These are phyloP conservation scores for Drosophila heteroneura DNA, from an alignment of 2,888 invertebrate species.

Conservation along the genomic window DNA sequence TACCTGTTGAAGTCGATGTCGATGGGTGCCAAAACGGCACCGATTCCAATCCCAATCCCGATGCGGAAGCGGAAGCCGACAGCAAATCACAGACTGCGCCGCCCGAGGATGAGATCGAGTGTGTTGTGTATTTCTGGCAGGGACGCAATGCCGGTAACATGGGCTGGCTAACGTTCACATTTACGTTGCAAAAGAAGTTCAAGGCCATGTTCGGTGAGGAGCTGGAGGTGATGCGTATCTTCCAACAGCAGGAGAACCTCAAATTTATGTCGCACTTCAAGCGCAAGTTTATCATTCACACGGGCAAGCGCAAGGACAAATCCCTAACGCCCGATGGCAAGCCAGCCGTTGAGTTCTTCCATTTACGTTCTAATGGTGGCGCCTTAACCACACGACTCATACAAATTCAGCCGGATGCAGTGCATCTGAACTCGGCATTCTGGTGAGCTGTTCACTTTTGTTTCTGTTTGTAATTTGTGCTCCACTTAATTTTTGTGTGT, in stretches of 20 bases:
- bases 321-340: slow-evolving; percentile 84
- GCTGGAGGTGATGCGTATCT: slow-evolving; percentile 97
- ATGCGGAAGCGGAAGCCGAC: slow-evolving; percentile 44
- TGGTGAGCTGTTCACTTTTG: slow-evolving; percentile 88
- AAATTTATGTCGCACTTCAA: slow-evolving; percentile 99
- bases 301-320: slow-evolving; percentile 91
- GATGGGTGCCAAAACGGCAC: slow-evolving; percentile 19
- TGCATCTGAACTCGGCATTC: slow-evolving; percentile 96
- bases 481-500: background rate
- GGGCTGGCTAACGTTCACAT: slow-evolving; percentile 99
- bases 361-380: slow-evolving; percentile 97
- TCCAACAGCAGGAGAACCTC: slow-evolving; percentile 99
- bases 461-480: background rate
- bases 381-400: slow-evolving; percentile 96
- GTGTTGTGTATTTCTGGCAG: slow-evolving; percentile 99
- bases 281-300: slow-evolving; percentile 95
- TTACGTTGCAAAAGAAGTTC: slow-evolving; percentile 96
- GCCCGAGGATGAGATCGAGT: slow-evolving; percentile 89
- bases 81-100: slow-evolving; percentile 54
- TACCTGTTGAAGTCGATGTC: slow-evolving; percentile 87
- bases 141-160: slow-evolving; percentile 98
- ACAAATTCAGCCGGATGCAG: slow-evolving; percentile 94
- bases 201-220: slow-evolving; percentile 95
- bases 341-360: slow-evolving; percentile 94
- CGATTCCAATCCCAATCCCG: slow-evolving; percentile 43